A percentile compares a stretch with the other conserved stretches of the same genome.
Conservation (phyloP, 2,113 vertebrate genomes). For the Alouatta palliata region DNA sequence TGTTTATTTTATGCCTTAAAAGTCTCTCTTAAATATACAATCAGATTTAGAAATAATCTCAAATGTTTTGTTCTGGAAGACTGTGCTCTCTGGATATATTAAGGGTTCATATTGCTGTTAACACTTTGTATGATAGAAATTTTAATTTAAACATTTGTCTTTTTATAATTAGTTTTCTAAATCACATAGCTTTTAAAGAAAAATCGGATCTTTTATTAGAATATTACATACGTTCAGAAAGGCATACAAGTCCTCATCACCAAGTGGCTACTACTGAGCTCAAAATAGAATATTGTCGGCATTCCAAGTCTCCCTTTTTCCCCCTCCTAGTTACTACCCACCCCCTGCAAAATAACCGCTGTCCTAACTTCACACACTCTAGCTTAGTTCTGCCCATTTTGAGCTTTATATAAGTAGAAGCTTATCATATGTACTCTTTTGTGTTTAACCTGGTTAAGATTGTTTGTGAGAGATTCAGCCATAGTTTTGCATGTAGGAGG, state of each 20-base stretch:
- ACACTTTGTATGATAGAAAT: neutral
- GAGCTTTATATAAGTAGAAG: neutral
- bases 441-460: neutral
- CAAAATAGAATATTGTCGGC: neutral
- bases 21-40: neutral
- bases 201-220: neutral
- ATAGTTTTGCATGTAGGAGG: neutral
- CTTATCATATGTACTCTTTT: neutral
- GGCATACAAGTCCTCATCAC: neutral
- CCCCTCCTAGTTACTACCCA: neutral
- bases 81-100: neutral
- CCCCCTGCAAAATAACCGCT: neutral
- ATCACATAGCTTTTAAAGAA: neutral
- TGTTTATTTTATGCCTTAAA: neutral
- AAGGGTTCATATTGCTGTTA: neutral
- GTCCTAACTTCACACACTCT: neutral
- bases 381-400: neutral
- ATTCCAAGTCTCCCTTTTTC: neutral
- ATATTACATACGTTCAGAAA: neutral
- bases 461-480: neutral
- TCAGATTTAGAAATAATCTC: conserved; percentile 10
- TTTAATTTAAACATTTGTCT: neutral
- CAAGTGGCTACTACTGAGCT: neutral
- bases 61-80: neutral
- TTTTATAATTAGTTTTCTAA: neutral